phyloP scores from a whole-genome alignment of 2,888 invertebrate species.

The Mamestra brassicae region DNA sequence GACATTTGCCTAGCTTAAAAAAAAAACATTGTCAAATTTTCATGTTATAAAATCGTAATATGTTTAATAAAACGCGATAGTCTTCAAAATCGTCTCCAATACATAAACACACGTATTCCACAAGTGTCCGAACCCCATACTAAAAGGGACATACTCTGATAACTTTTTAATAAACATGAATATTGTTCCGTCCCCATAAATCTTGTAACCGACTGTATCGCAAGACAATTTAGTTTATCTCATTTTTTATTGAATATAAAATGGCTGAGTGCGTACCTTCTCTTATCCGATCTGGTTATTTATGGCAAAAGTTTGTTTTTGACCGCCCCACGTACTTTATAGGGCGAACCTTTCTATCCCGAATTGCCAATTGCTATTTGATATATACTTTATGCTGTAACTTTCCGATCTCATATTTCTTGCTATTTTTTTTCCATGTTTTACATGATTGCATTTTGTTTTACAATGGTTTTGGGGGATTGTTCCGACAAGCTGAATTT shows the following conservation, averaged over 20 bases:
- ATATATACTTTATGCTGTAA: slow-evolving; percentile 88
- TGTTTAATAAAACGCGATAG: slow-evolving; percentile 12
- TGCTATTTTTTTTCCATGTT: slow-evolving; percentile 74
- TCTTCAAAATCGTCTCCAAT: slow-evolving; percentile 26
- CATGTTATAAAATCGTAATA: not conserved
- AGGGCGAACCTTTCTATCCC: slow-evolving; percentile 89
- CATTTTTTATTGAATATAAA: slow-evolving; percentile 90
- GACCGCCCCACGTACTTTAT: slow-evolving; percentile 91
- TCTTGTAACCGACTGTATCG: slow-evolving; percentile 81
- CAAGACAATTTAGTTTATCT: slow-evolving; percentile 87
- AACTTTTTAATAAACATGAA: slow-evolving; percentile 70
- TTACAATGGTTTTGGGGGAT: slow-evolving; percentile 46
- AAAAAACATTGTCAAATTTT: not conserved
- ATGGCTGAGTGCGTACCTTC: slow-evolving; percentile 87
- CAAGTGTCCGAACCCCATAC: slow-evolving; percentile 62
- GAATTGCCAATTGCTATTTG: slow-evolving; percentile 90
- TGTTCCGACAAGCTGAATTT: slow-evolving; percentile 27
- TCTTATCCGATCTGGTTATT: slow-evolving; percentile 90
- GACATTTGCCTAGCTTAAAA: not conserved
- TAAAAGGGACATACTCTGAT: slow-evolving; percentile 60
- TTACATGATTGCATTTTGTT: slow-evolving; percentile 74
- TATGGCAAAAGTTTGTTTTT: slow-evolving; percentile 90
- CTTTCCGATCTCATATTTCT: slow-evolving; percentile 86
- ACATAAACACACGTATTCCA: slow-evolving; percentile 48
- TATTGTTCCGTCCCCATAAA: slow-evolving; percentile 75